phyloP scores from a whole-genome alignment of 2,113 vertebrate species.

The Probosciger aterrimus region DNA sequence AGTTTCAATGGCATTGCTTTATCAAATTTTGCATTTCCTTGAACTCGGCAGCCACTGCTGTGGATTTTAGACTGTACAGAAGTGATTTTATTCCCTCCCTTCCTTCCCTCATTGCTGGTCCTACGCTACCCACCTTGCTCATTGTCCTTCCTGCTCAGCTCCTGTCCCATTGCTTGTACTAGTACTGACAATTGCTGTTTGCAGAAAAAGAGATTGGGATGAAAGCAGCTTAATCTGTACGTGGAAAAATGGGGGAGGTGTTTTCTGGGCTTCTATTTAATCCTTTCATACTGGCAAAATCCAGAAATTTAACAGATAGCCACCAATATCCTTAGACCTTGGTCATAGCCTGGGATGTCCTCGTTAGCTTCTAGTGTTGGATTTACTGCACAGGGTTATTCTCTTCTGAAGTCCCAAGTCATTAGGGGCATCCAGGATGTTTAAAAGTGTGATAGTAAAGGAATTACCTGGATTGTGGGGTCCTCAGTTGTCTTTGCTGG shows the following conservation, averaged over 20 bases:
- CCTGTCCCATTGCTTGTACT: constrained; percentile 54
- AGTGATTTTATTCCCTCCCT: neutral
- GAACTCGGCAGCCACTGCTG: neutral
- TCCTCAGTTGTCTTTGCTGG: neutral
- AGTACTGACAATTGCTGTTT: neutral
- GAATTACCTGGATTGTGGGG: neutral
- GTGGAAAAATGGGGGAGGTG: neutral
- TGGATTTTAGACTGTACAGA: neutral
- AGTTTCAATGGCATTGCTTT: neutral
- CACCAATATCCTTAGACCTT: neutral
- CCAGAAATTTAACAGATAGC: neutral
- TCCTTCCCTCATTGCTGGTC: constrained; percentile 31
- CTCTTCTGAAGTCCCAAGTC: neutral
- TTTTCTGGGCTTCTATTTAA: neutral
- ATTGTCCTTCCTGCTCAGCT: constrained; percentile 78
- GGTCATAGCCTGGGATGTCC: neutral
- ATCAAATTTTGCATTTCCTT: constrained; percentile 10
- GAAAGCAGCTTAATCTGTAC: neutral
- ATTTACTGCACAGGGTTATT: neutral
- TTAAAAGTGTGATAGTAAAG: neutral
- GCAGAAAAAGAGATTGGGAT: neutral
- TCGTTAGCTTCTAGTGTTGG: neutral
- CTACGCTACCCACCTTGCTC: constrained; percentile 68
- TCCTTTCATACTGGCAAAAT: neutral
- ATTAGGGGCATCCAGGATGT: neutral